Percentiles rank a stretch among this genome's conserved stretches.
Conservation (phyloP, 2,113 vertebrate genomes). For the Budorcas taxicolor region DNA sequence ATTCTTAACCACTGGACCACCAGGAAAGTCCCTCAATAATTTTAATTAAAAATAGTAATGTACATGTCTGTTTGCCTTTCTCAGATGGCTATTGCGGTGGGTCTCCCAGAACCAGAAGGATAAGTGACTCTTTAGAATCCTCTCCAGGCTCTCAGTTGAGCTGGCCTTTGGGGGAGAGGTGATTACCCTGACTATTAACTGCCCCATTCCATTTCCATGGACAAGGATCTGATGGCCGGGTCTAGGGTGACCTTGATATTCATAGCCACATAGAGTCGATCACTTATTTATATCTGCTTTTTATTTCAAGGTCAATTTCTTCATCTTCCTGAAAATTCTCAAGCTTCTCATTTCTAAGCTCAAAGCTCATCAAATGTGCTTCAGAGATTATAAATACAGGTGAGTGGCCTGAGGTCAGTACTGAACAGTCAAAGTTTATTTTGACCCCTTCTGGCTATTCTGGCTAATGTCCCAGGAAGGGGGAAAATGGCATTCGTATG, state of each 20-base stretch:
- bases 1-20: not conserved
- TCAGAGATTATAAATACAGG: conserved; percentile 97
- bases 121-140: not conserved
- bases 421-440: not conserved
- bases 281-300: not conserved
- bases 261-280: not conserved
- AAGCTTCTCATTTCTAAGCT: conserved; percentile 94
- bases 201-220: not conserved
- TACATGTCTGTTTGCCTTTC: not conserved
- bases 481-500: rapidly evolving
- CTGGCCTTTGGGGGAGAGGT: not conserved
- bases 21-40: not conserved
- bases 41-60: not conserved
- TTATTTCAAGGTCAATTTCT: conserved; percentile 90
- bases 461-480: not conserved
- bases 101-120: not conserved
- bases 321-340: conserved; percentile 94
- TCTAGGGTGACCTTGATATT: not conserved
- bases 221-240: not conserved
- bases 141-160: not conserved
- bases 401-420: conserved; percentile 60
- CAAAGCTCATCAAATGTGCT: conserved; percentile 92
- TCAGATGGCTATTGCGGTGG: not conserved
- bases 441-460: not conserved
- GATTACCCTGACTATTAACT: not conserved